Evolutionary conservation across 2,888 invertebrate genomes (phyloP), one percentile per base, ranked within the genome.

Genomic region (Pemphredon lugubris): DNA sequence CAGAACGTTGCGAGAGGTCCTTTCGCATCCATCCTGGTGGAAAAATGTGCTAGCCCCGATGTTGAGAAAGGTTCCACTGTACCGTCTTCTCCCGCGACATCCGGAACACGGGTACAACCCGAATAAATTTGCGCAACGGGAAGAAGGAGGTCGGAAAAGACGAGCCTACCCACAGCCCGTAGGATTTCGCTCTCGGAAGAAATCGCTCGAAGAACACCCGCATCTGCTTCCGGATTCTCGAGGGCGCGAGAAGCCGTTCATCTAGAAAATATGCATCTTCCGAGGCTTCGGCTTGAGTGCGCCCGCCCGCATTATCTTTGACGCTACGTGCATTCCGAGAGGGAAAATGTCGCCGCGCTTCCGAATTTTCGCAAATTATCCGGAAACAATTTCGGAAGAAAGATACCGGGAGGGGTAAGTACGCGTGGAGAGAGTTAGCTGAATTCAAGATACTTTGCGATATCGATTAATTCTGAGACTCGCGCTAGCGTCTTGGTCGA

Each of bases 241-340:
- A 60, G 34, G 57, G 51, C 23, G 68, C 34, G 58, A n/a, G 37
- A 47, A 79, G 68, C 73, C 78, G 79, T 78, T 83, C 83, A 77
- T 34, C 70, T 66, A 82, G 83, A 84, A 84, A 84, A 84, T 84
- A 77, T 82, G 81, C 83, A 79, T 84, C 81, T 66, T 63, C 66
- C 53, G 60, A 53, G 18, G 73, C 60, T 66, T 67, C 70, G 50
- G 65, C 69, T 40, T 54, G 55, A 45, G 21, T 75, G 63, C 64
- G 44, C 73, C 16, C 67, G 73, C 80, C 79, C 79, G 65, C 73
- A 80, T 80, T 75, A 69, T 73, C 75, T 73, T 79, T 75, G 66
- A 64, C 60, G 71, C 58, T 61, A 72, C 57, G 39, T 54, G 47
- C 34, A 66, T 60, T 72, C 34, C 39, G 39, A 21, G 45, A 26